Evolutionary conservation across 2,888 invertebrate genomes (phyloP).

Genomic region (Eilema sororculum): DNA sequence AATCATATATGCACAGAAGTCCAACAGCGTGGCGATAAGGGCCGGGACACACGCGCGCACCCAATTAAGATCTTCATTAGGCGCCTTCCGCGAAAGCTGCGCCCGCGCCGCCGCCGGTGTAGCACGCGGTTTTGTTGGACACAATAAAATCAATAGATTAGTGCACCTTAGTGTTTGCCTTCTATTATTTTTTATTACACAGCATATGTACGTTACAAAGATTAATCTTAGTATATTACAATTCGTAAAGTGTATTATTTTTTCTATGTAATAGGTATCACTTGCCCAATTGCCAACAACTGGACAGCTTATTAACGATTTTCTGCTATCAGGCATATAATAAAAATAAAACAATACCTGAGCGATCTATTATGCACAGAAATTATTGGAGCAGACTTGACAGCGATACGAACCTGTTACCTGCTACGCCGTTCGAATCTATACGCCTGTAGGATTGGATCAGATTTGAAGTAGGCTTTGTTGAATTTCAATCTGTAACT

Average conservation of each 20-base stretch:
- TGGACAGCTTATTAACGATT: too few relatives aligned
- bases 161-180: slow-evolving; percentile 23
- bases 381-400: too few relatives aligned
- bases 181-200: slow-evolving; percentile 11
- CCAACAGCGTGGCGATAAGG: slow-evolving; percentile 59
- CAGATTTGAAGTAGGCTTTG: too few relatives aligned
- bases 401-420: too few relatives aligned
- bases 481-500: background rate
- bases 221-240: background rate
- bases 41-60: slow-evolving; percentile 71
- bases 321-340: too few relatives aligned
- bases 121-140: slow-evolving; percentile 52
- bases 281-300: too few relatives aligned
- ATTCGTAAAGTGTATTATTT: background rate
- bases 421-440: too few relatives aligned
- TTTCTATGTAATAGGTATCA: too few relatives aligned
- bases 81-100: slow-evolving; percentile 75
- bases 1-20: slow-evolving; percentile 34
- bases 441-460: too few relatives aligned
- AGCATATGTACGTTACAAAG: background rate
- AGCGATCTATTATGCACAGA: too few relatives aligned
- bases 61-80: slow-evolving; percentile 85
- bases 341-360: too few relatives aligned
- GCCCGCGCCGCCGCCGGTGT: slow-evolving; percentile 57
- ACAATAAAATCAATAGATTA: slow-evolving; percentile 54